These are phyloP conservation scores for Ameiurus melas DNA, from an alignment of 2,113 vertebrate genomes.

Conservation along the genomic window DNA sequence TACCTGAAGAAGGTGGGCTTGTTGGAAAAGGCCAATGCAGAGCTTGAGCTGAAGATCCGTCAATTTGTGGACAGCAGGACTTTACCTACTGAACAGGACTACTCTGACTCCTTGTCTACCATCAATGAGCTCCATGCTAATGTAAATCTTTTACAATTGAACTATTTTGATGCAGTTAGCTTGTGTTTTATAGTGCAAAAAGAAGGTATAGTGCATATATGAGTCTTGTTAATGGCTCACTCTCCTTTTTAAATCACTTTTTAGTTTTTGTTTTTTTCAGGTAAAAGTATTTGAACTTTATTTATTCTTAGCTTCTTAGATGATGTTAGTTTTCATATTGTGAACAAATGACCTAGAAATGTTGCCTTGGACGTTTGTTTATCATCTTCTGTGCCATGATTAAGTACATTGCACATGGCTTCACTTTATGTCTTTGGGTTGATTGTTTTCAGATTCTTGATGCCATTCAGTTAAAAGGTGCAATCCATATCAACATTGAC, in stretches of 20 bases:
- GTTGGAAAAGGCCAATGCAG: slow-evolving; percentile 69
- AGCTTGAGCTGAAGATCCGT: slow-evolving; percentile 72
- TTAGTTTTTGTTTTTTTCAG: not conserved
- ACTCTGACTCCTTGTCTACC: slow-evolving; percentile 48
- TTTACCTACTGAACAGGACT: slow-evolving; percentile 53
- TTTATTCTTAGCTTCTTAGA: not conserved
- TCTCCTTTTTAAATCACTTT: not conserved
- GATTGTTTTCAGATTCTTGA: not conserved
- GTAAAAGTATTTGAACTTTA: not conserved
- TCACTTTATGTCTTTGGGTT: not conserved
- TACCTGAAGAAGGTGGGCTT: slow-evolving; percentile 72
- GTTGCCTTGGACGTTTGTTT: not conserved
- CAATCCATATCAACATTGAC: slow-evolving; percentile 68
- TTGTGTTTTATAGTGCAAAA: not conserved
- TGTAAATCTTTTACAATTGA: slow-evolving; percentile 49
- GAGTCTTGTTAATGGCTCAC: not conserved
- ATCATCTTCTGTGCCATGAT: slow-evolving; percentile 47
- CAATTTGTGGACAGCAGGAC: slow-evolving; percentile 65
- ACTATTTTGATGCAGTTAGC: not conserved
- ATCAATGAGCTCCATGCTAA: slow-evolving; percentile 65
- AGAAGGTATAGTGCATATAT: too few relatives aligned
- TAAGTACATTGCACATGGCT: not conserved
- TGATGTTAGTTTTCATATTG: not conserved
- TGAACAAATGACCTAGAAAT: not conserved
- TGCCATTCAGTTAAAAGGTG: slow-evolving; percentile 64